Conservation (phyloP, 2,888 invertebrate genomes). For the Eristalis arbustorum region DNA sequence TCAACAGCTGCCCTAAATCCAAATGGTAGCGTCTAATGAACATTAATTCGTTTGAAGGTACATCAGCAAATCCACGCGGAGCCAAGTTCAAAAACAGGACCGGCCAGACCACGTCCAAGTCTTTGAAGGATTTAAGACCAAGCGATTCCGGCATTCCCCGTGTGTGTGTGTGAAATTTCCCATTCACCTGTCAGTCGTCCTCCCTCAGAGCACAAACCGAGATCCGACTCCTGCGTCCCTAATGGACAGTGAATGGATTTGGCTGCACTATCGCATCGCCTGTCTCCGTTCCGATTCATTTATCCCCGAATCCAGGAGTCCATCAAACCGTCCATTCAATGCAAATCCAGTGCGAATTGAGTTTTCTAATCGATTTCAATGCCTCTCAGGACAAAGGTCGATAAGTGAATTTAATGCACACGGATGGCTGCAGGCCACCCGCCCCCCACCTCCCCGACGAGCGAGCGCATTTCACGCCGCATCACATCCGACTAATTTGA, state of each 20-base stretch:
- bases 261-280: background rate
- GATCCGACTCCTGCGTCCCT: background rate
- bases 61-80: no score
- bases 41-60: no score
- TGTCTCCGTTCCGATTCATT: background rate
- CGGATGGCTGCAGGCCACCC: background rate
- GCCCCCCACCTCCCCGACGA: background rate
- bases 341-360: slow-evolving; percentile 26
- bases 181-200: background rate
- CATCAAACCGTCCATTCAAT: slow-evolving; percentile 1
- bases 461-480: background rate
- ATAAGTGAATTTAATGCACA: background rate
- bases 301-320: background rate
- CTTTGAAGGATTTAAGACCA: no score
- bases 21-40: no score
- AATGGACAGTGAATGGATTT: slow-evolving; percentile 8
- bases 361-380: slow-evolving; percentile 41
- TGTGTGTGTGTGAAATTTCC: background rate
- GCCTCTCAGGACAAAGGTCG: slow-evolving; percentile 10
- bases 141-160: no score
- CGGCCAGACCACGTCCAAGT: no score
- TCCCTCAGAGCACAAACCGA: background rate
- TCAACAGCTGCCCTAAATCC: no score
- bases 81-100: no score
- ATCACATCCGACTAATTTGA: background rate